A percentile compares a stretch with the other conserved stretches of the same genome.
Evolutionary conservation across 2,113 vertebrate genomes (phyloP).

Genomic region (Myrmecophaga tridactyla): DNA sequence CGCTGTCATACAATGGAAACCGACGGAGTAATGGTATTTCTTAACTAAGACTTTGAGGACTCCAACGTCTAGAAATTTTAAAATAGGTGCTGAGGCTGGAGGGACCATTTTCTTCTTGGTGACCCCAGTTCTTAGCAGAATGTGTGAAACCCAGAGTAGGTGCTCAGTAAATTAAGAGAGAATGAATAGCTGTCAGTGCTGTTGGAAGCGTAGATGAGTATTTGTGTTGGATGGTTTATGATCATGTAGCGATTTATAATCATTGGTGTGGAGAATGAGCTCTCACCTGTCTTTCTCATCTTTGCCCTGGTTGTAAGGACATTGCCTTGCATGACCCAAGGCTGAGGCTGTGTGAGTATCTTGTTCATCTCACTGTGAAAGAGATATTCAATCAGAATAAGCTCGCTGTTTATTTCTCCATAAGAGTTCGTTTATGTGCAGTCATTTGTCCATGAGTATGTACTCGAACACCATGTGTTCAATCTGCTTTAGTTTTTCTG

Average conservation of each 20-base stretch:
- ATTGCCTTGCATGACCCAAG: not conserved
- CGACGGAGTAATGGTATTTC: not conserved
- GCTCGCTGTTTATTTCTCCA: not conserved
- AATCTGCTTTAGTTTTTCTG: constrained; percentile 8
- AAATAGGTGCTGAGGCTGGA: not conserved
- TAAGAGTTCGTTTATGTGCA: not conserved
- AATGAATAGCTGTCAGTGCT: not conserved
- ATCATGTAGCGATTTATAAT: not conserved
- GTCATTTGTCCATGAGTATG: not conserved
- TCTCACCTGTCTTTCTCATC: not conserved
- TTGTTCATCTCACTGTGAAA: not conserved
- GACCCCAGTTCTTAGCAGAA: not conserved
- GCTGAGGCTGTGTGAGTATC: not conserved
- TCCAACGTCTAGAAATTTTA: not conserved
- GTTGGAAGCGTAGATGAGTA: not conserved
- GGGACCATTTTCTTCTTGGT: not conserved
- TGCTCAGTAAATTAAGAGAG: not conserved
- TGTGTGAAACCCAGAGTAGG: not conserved
- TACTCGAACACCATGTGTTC: not conserved
- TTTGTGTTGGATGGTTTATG: not conserved
- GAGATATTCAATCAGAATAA: not conserved
- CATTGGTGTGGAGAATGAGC: not conserved
- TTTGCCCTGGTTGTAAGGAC: not conserved
- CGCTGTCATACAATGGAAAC: constrained; percentile 8
- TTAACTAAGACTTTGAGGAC: not conserved